Percentiles rank a stretch among this genome's conserved stretches.
Conservation (phyloP, 2,888 invertebrate species). For the Creontiades dilutus region DNA sequence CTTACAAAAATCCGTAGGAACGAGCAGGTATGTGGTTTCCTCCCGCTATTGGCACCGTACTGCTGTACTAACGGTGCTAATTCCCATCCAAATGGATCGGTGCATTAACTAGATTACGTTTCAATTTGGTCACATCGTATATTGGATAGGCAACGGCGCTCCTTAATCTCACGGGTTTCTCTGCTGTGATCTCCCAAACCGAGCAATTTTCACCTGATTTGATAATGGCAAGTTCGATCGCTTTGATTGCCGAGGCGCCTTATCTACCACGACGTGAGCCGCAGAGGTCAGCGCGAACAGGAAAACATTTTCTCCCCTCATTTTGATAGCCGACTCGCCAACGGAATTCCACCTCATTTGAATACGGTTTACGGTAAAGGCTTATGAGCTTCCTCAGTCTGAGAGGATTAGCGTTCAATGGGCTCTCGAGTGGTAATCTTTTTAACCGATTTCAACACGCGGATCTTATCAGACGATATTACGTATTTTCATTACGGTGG, state of each 20-base stretch:
- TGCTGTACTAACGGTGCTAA: constrained; percentile 1
- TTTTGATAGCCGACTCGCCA: not conserved
- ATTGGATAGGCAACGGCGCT: constrained; percentile 3
- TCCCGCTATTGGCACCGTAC: not conserved
- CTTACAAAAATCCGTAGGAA: not conserved
- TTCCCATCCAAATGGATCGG: constrained; percentile 23
- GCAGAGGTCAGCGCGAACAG: not conserved
- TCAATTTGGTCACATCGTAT: constrained; percentile 23
- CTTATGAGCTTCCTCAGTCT: not conserved
- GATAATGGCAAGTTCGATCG: constrained; percentile 30
- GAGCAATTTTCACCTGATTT: constrained; percentile 42
- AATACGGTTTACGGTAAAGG: not conserved
- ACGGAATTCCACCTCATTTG: not conserved
- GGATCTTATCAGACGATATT: not conserved
- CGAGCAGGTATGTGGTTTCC: not conserved
- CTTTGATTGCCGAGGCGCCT: constrained; percentile 1
- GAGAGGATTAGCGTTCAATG: not conserved
- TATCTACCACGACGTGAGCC: not conserved
- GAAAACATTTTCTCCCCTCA: not conserved
- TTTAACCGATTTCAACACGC: constrained; percentile 11
- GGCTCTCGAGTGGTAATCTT: constrained; percentile 10
- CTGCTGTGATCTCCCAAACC: not conserved
- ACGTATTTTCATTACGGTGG: not conserved
- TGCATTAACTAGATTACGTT: constrained; percentile 40
- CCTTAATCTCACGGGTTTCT: constrained; percentile 27